phyloP scores from a whole-genome alignment of 2,797 vertebrate species.

The Xenentodon cancila region DNA sequence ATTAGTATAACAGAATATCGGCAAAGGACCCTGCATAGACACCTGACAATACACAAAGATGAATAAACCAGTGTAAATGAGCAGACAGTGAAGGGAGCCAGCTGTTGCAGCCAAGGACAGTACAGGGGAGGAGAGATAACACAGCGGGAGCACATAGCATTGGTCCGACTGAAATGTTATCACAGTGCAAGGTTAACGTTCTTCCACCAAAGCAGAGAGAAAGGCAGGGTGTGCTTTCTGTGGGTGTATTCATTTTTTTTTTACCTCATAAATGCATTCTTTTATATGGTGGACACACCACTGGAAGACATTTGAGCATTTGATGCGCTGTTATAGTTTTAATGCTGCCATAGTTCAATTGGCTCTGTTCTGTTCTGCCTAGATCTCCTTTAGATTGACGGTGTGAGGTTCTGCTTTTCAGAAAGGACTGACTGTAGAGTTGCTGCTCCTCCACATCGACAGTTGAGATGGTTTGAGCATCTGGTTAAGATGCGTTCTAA shows the following conservation, averaged over 20 bases:
- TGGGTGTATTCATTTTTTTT: background rate
- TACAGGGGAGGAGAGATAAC: constrained; percentile 62
- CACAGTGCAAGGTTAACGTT: constrained; percentile 26
- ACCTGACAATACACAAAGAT: background rate
- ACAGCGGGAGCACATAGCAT: constrained; percentile 57
- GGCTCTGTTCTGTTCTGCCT: too few species aligned
- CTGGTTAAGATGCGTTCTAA: too few species aligned
- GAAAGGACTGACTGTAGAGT: too few species aligned
- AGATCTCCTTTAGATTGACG: too few species aligned
- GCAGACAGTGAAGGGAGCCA: constrained; percentile 58
- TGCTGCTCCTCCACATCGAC: too few species aligned
- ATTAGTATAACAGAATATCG: constrained; percentile 1
- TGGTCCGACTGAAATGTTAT: constrained; percentile 39
- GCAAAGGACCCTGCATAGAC: background rate
- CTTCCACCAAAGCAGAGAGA: constrained; percentile 23
- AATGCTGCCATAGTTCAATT: too few species aligned
- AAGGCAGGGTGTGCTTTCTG: background rate
- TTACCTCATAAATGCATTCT: background rate
- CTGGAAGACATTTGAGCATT: too few species aligned
- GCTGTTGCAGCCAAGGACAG: constrained; percentile 64
- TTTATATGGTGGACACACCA: too few species aligned
- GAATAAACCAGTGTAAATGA: constrained; percentile 8
- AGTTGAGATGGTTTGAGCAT: too few species aligned
- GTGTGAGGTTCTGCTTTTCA: too few species aligned
- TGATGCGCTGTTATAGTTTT: too few species aligned